These are phyloP conservation scores for Heliothis peltigera DNA, from an alignment of 2,888 invertebrate species.

Conservation along the genomic window DNA sequence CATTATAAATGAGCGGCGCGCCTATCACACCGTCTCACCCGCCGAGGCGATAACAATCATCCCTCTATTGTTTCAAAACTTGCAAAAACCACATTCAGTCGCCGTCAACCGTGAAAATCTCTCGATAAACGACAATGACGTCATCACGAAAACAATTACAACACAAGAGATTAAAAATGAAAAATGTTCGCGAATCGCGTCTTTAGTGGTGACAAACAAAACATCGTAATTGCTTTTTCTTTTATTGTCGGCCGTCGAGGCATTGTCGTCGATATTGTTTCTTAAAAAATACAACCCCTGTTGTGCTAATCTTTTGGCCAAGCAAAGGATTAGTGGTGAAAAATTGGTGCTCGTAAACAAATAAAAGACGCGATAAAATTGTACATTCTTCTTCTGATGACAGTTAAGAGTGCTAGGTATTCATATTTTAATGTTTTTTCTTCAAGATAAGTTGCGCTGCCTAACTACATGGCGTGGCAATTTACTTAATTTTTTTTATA, in stretches of 20 bases:
- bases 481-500: background rate
- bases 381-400: conserved; percentile 47
- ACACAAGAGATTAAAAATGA: conserved; percentile 75
- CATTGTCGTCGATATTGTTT: conserved; percentile 73
- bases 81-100: conserved; percentile 50
- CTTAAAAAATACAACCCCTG: conserved; percentile 72
- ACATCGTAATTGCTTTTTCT: conserved; percentile 78
- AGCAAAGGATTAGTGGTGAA: conserved; percentile 74
- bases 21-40: conserved; percentile 2
- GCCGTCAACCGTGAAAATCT: conserved; percentile 65
- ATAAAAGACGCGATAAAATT: conserved; percentile 66
- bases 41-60: conserved; percentile 6
- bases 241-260: conserved; percentile 67
- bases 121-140: conserved; percentile 68
- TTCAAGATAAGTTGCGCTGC: background rate
- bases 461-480: background rate
- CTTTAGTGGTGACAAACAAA: conserved; percentile 72
- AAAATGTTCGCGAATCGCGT: conserved; percentile 67
- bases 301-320: conserved; percentile 71
- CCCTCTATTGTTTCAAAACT: conserved; percentile 43
- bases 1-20: background rate
- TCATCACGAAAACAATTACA: conserved; percentile 71
- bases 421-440: conserved; percentile 13
- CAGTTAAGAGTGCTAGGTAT: conserved; percentile 34
- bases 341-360: conserved; percentile 71